Evolutionary conservation across 2,113 vertebrate genomes (phyloP), one percentile per base, ranked within the genome.

Genomic region (Gadus macrocephalus): DNA sequence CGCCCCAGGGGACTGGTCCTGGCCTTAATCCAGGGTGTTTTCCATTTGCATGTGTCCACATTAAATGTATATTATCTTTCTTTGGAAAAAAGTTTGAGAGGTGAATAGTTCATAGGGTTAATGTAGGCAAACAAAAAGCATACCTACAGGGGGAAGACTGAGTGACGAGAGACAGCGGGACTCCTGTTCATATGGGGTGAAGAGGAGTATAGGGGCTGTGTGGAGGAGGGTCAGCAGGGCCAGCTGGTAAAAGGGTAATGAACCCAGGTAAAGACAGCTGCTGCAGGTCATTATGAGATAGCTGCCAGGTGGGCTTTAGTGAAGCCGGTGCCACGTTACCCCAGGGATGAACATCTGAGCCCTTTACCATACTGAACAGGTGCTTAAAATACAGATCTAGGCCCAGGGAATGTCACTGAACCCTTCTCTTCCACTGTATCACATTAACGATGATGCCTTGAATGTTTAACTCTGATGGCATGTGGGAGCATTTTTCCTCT

Each of bases 161-260:
- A 62, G 15, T 1, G 11, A 27, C 9, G 9, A 60, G 56, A 38
- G 56, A 38, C 38, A 55, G 53, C 17, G 17, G 28, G 65, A 25
- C 25, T 25, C 25, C 25, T 25, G 2, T 25, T 25, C 25, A 35
- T 35, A 5, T n/a, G 15, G 19, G 15, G 55, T 38, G 56, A 62
- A 11, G 56, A 27, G 27, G 20, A 38, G 9, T 49, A 49, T 2
- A 9, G 25, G 15, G 28, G 27, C 19, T 35, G 4, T 35, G 31
- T 35, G 22, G 67, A 59, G 11, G 22, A 25, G 19, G n/a, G 20
- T 15, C 61, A 53, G 35, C n/a, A 31, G n/a, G 20, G 31, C 31
- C 66, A 74, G 73, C 55, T 74, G 67, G 19, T 64, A 5, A n/a
- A 28, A 35, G 55, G 58, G 67, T 69, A 74, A 74, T 74, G 72